Conservation (phyloP, 2,888 invertebrate genomes). For the Caenorhabditis panamensis region DNA sequence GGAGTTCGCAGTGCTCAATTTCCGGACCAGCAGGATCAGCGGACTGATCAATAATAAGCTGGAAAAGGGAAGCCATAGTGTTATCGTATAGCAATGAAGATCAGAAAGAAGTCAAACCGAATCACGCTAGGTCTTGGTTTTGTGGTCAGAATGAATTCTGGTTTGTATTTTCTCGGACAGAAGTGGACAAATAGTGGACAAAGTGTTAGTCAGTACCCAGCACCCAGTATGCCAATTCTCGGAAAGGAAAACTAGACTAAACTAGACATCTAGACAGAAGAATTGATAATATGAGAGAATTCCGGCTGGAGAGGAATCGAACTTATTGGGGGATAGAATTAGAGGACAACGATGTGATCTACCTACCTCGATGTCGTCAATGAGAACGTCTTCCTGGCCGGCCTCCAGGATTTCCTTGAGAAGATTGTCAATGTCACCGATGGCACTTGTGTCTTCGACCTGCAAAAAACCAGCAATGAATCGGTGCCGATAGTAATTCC, state of each 20-base stretch:
- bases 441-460: constrained; percentile 55
- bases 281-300: neutral
- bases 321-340: neutral
- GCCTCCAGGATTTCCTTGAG: constrained; percentile 58
- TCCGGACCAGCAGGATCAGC: constrained; percentile 55
- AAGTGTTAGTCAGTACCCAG: neutral
- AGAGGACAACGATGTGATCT: neutral
- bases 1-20: constrained; percentile 55
- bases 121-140: neutral
- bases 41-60: constrained; percentile 60
- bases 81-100: neutral
- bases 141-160: neutral
- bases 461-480: constrained; percentile 23
- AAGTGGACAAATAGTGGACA: neutral
- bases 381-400: constrained; percentile 51
- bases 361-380: constrained; percentile 53
- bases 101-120: neutral
- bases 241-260: neutral
- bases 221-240: neutral
- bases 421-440: constrained; percentile 58
- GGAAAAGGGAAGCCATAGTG: constrained; percentile 8
- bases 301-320: neutral
- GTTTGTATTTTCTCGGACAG: neutral
- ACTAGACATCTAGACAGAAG: neutral
- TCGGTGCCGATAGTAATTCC: neutral